phyloP scores from a whole-genome alignment of 2,797 vertebrate genomes.

The Manis crassicaudata region DNA sequence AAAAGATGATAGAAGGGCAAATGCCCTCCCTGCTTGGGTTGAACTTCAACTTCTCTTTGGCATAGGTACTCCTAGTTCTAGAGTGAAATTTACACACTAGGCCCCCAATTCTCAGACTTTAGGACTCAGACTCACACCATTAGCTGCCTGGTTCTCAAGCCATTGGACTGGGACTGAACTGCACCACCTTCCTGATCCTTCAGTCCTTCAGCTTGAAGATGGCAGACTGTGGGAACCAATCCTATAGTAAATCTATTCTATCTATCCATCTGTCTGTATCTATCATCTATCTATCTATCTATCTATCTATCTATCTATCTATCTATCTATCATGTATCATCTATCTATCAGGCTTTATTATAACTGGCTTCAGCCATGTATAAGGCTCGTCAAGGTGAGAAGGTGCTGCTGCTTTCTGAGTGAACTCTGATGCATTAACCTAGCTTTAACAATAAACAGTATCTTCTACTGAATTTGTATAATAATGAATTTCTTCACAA shows the following conservation, averaged over 20 bases:
- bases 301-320: background rate
- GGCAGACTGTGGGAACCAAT: background rate
- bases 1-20: background rate
- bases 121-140: background rate
- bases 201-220: background rate
- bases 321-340: background rate
- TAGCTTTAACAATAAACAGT: background rate
- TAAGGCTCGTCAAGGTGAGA: background rate
- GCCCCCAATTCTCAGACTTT: background rate
- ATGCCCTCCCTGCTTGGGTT: background rate
- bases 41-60: background rate
- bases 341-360: background rate
- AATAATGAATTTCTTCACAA: background rate
- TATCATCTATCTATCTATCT: background rate
- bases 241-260: background rate
- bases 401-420: background rate
- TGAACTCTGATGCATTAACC: slow-evolving; percentile 15
- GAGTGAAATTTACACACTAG: background rate
- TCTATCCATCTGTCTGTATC: background rate
- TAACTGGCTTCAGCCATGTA: background rate
- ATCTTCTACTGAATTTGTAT: background rate
- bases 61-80: background rate
- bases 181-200: background rate
- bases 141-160: background rate
- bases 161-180: background rate